Evolutionary conservation across 1,140 invertebrate species (phyloP).

Genomic region (Trissolcus basalis): DNA sequence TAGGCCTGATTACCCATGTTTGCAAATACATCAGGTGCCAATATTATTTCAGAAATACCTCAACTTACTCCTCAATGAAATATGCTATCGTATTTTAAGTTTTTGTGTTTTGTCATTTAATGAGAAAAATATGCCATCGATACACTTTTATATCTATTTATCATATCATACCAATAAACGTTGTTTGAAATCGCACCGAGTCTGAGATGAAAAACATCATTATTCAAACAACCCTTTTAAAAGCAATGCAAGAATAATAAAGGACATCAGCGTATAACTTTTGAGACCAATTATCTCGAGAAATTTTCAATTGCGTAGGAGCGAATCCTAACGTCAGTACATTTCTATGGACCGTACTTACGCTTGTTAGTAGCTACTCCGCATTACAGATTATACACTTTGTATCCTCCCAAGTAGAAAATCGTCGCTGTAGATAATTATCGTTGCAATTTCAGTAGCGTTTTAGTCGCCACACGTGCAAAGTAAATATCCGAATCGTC

Average conservation of each 20-base stretch:
- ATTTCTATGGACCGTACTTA: slow-evolving; percentile 27
- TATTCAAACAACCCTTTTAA: slow-evolving; percentile 20
- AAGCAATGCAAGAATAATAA: slow-evolving; percentile 3
- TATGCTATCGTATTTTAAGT: too few relatives aligned
- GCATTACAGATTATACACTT: slow-evolving; percentile 42
- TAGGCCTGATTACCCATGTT: too few relatives aligned
- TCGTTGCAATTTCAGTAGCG: slow-evolving; percentile 12
- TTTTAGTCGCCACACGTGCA: slow-evolving; percentile 5
- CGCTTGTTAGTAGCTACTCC: slow-evolving; percentile 37
- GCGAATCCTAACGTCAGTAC: slow-evolving; percentile 34
- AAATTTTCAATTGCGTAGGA: slow-evolving; percentile 32
- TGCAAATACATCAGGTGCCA: too few relatives aligned
- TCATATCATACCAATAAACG: too few relatives aligned
- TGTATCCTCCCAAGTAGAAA: slow-evolving; percentile 24
- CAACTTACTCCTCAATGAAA: too few relatives aligned
- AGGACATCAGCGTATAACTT: slow-evolving; percentile 22
- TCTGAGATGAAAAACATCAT: background rate
- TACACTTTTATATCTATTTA: too few relatives aligned
- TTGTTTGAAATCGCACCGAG: too few relatives aligned
- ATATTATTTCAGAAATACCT: too few relatives aligned
- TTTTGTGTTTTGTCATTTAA: too few relatives aligned
- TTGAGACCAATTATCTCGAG: slow-evolving; percentile 41
- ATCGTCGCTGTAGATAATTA: slow-evolving; percentile 32
- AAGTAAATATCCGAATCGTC: too few relatives aligned
- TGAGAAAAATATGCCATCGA: too few relatives aligned